Base-by-base conservation (phyloP, 2,888 invertebrate species). In the Hermodice carunculata region DNA sequence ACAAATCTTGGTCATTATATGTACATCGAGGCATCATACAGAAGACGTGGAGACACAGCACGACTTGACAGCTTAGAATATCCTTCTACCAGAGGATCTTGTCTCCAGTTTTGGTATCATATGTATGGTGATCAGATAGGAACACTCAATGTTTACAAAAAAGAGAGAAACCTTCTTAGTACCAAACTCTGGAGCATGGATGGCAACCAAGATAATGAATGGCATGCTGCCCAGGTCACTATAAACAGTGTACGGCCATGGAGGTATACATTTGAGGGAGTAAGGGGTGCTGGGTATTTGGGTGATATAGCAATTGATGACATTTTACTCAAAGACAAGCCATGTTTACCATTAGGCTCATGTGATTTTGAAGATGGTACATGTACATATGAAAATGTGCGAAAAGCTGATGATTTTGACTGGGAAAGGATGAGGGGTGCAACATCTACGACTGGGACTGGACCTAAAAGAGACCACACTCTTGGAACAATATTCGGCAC, bases 301-400 rank as follows among this genome's bases (percentile, higher is more conserved):
- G 53, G 34, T 1, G 82, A 81, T 53, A 84, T 82, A 14, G 85
- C 84, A 28, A 61, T 86, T 29, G 86, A 86, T 72, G 84, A 86
- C 63, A 75, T 86, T 42, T 53, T 56, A 1, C 69, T 82, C 8
- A 64, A 56, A 3, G 65, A 70, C 40, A 84, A 85, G 3, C 73
- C 78, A 51, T 86, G 83, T 28, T 37, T 37, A 2, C 4, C 53
- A 24, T 37, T 37, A 28, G 53, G 29, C 22, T 53, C 53, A 32
- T 83, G 83, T 70, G 74, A 76, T 64, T 85, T 85, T 77, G 84
- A 84, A 62, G 69, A 69, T 46, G 79, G 76, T 29, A n/a, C 80
- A n/a, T 81, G 81, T 69, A 77, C 78, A 4, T 83, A 80, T 78
- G 75, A 79, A 61, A 70, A 72, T 17, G 70, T 73, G 48, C 68